phyloP scores from a whole-genome alignment of 2,113 vertebrate genomes.

The Odobenus rosmarus region DNA sequence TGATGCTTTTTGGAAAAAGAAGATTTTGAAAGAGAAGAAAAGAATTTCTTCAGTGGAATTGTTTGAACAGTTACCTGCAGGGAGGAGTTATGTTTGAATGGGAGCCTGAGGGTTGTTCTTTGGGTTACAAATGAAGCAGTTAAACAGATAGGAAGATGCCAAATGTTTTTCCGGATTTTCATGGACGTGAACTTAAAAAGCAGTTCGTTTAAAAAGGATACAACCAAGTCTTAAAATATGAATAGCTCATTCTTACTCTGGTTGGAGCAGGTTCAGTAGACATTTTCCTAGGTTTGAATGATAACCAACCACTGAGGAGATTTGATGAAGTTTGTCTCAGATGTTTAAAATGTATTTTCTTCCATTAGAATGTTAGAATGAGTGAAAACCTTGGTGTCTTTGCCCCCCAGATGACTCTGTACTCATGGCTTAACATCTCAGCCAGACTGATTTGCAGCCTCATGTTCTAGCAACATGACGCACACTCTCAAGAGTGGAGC shows the following conservation, averaged over 20 bases:
- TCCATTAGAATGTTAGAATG: not conserved
- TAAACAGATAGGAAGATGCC: not conserved
- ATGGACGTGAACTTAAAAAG: not conserved
- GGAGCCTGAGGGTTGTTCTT: not conserved
- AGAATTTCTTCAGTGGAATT: not conserved
- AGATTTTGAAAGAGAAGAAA: not conserved
- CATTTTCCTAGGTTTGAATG: not conserved
- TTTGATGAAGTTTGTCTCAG: not conserved
- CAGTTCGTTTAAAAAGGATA: not conserved
- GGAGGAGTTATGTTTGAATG: not conserved
- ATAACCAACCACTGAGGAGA: not conserved
- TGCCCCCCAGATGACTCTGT: not conserved
- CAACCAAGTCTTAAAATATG: not conserved
- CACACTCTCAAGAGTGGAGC: slow-evolving; percentile 51
- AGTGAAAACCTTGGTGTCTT: not conserved
- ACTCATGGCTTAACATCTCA: not conserved
- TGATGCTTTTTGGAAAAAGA: not conserved
- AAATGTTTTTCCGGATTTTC: not conserved
- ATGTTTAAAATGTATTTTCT: not conserved
- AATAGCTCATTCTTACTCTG: not conserved
- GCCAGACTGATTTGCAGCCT: not conserved
- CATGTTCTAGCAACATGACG: slow-evolving; percentile 12
- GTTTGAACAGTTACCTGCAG: not conserved
- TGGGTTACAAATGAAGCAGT: not conserved
- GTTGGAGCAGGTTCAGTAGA: not conserved